Percentiles rank a stretch among this genome's conserved stretches.
These are phyloP conservation scores for Petrocephalus schoutedeni DNA, from an alignment of 2,797 vertebrate species.

Conservation along the genomic window DNA sequence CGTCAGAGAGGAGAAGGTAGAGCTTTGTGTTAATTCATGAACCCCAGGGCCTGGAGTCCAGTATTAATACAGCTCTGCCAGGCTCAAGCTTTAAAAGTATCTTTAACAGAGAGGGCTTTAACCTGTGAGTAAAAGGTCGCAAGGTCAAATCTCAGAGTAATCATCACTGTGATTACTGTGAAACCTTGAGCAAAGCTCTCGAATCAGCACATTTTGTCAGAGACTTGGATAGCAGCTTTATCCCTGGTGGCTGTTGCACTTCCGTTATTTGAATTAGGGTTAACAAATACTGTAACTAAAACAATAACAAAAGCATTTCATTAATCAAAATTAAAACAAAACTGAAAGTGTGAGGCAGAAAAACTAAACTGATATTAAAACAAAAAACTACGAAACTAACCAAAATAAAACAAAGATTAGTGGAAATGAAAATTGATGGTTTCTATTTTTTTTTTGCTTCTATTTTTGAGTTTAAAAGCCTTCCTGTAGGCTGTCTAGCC, in stretches of 20 bases:
- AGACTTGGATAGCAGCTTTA: neutral
- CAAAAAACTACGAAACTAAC: neutral
- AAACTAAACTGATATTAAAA: neutral
- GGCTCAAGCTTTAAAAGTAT: neutral
- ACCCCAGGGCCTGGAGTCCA: neutral
- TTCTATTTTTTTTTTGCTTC: neutral
- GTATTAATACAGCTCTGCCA: neutral
- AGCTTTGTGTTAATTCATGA: neutral
- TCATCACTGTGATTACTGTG: neutral
- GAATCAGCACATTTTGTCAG: neutral
- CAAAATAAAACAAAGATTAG: neutral
- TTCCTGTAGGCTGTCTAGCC: neutral
- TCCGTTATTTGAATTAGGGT: neutral
- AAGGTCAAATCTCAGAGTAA: neutral
- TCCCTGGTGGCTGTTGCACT: neutral
- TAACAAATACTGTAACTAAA: neutral
- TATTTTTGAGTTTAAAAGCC: neutral
- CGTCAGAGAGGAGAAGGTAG: neutral
- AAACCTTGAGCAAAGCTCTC: neutral
- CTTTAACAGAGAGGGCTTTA: neutral
- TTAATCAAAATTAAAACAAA: neutral
- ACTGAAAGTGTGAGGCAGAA: neutral
- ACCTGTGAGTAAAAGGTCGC: neutral
- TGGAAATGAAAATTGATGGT: neutral
- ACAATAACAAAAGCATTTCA: neutral